Evolutionary conservation across 2,797 vertebrate species (phyloP), one percentile per base, ranked within the genome.

Genomic region (Acanthurus lineatus): DNA sequence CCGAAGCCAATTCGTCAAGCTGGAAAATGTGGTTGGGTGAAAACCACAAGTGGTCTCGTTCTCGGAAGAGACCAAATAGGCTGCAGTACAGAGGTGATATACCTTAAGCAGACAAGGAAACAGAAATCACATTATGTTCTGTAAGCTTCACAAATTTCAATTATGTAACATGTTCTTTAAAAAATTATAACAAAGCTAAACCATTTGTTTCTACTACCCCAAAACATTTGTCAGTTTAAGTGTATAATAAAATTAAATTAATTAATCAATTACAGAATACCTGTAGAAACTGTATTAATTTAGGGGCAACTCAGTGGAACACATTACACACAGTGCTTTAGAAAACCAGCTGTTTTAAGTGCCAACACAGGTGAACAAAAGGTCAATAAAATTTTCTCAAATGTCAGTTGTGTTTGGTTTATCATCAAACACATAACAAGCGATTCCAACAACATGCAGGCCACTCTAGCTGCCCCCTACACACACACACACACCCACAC

Each of bases 1-100:
- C 95, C 45, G 93, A 94, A 19, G 95, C 87, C 38, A 94, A 84
- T 40, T 96, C 96, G 69, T 97, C 96, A 57, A 97, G 80, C 45
- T 96, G 96, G 86, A 99, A 98, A 90, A 96, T 93, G 79, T 99
- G 96, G 87, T 97, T 98, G 76, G 97, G 97, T 12, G 97, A 94
- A 93, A 97, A 97, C 97, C 97, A 99, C 87, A 95, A 91, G 87
- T 90, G 88, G 64, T 98, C 97, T 74, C 82, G 66, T 87, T 97
- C 96, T 86, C 88, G 94, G 95, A 97, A 98, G 82, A 99, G 95
- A 53, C 95, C 96, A 88, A 98, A 99, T 89, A 99, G 94, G 85
- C 90, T 96, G 85, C 91, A 96, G 93, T 98, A 97, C 52, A 97
- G 92, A 71, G 97, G 97, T 48, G 96, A 95, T 87, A 99, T 95